phyloP scores from a whole-genome alignment of 2,113 vertebrate species.

The Craseonycteris thonglongyai region DNA sequence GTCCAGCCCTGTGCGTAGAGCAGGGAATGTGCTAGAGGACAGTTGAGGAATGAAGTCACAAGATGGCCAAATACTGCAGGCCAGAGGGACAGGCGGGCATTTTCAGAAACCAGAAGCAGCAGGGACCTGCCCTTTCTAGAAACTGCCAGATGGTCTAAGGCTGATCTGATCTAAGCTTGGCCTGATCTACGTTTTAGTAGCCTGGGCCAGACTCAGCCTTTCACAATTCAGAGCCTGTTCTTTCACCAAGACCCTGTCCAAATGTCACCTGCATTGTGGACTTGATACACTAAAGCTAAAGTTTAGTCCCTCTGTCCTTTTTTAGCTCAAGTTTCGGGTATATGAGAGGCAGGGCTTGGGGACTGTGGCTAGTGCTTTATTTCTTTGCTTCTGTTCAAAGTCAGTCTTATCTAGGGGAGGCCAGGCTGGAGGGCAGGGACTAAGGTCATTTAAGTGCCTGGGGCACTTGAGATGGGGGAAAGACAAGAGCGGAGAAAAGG shows the following conservation, averaged over 20 bases:
- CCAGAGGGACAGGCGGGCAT: not conserved
- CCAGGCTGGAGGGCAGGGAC: not conserved
- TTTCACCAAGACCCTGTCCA: not conserved
- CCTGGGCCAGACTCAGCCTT: not conserved
- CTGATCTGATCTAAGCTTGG: not conserved
- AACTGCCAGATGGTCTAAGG: conserved; percentile 32
- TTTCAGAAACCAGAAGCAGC: not conserved
- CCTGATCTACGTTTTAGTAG: not conserved
- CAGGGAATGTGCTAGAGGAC: not conserved
- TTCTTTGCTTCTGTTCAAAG: not conserved
- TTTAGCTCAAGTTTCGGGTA: not conserved
- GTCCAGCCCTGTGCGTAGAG: not conserved
- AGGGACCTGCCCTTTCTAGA: conserved; percentile 29
- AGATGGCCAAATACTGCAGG: not conserved
- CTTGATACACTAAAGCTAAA: not conserved
- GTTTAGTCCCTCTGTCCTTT: not conserved
- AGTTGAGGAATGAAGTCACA: not conserved
- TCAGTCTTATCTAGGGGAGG: not conserved
- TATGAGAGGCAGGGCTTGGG: not conserved
- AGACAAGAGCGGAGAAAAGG: not conserved
- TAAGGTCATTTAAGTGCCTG: not conserved
- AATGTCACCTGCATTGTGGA: not conserved
- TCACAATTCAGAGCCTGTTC: not conserved
- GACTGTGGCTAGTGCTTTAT: not conserved
- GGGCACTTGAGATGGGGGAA: not conserved